Evolutionary conservation across 2,797 vertebrate genomes (phyloP), one percentile per base, ranked within the genome.

Genomic region (Dendrocincla tyrannina): DNA sequence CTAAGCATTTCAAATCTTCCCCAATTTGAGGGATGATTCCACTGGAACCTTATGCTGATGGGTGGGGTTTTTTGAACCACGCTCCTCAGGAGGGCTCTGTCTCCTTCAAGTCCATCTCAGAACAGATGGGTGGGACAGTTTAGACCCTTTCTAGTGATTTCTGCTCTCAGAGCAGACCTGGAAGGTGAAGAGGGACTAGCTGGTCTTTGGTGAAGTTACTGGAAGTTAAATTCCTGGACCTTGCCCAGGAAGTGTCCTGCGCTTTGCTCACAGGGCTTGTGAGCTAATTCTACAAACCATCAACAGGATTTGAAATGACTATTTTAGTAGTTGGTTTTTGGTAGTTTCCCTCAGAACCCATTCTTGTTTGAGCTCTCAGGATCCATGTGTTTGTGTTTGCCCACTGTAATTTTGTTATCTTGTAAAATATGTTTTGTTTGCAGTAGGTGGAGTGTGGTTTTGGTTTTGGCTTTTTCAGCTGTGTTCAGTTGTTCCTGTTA

Each of bases 371-470:
- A 42, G 22, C 52, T 59, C 20, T 83, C n/a, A 12, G n/a, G 58
- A 30, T 89, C 17, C 9, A 4, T 0, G 10, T 39, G 47, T 17
- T 46, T 5, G 3, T 35, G 23, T 63, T 47, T 19, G 18, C 47
- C 22, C 10, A 1, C 1, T 24, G 32, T 32, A 32, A 15, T 4
- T 32, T 39, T 9, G 14, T 3, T 8, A 11, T 32, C 56, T 20
- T 59, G 27, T 25, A 56, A 76, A n/a, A 12, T 0, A 17, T 33
- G 19, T 14, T 47, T 49, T 72, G 2, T 41, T 30, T 88, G 53
- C 23, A 79, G 10, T 5, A 18, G 33, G 2, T 5, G 6, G 6
- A 8, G 5, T 35, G 23, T 10, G 1, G 0, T n/a, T n/a, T 33
- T 30, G 7, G 1, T 6, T 80, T 47, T 27, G 33, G 15, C 5